A percentile compares a stretch with the other conserved stretches of the same genome.
Conservation (phyloP, 2,797 vertebrate genomes). For the Scarus forsteni region DNA sequence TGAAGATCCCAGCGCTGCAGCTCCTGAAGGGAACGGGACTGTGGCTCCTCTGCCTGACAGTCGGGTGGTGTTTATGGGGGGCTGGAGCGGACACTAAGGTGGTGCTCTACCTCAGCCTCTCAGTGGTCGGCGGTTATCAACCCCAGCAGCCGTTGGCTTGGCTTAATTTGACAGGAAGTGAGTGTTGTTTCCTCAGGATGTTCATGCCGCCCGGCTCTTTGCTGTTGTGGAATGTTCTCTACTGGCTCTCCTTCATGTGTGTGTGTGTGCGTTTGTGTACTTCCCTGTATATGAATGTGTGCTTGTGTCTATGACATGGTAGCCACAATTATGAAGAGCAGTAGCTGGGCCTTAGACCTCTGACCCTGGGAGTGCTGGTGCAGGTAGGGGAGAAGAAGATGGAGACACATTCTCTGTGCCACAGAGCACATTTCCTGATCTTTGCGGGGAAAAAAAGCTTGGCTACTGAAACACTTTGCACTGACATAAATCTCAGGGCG, state of each 20-base stretch:
- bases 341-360: slow-evolving; percentile 47
- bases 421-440: slow-evolving; percentile 41
- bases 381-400: slow-evolving; percentile 29
- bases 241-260: slow-evolving; percentile 7
- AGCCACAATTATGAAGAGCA: slow-evolving; percentile 34
- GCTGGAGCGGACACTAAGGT: slow-evolving; percentile 55
- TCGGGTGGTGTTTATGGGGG: slow-evolving; percentile 26
- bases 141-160: slow-evolving; percentile 63
- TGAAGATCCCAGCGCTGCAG: slow-evolving; percentile 37
- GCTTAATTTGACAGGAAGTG: slow-evolving; percentile 85
- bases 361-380: slow-evolving; percentile 6
- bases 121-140: slow-evolving; percentile 74
- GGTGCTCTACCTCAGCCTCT: slow-evolving; percentile 60
- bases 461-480: slow-evolving; percentile 26
- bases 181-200: slow-evolving; percentile 88
- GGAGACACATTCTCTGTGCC: slow-evolving; percentile 10
- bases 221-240: slow-evolving; percentile 80
- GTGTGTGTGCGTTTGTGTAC: slow-evolving; percentile 13
- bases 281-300: slow-evolving; percentile 5
- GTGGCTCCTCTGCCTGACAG: slow-evolving; percentile 17
- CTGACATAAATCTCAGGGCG: slow-evolving; percentile 24
- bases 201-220: slow-evolving; percentile 61
- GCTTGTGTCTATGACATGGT: slow-evolving; percentile 12
- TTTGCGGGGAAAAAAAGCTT: slow-evolving; percentile 7
- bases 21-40: slow-evolving; percentile 36